Base-by-base conservation (phyloP, 2,797 vertebrate genomes). In the Microchirus variegatus region DNA sequence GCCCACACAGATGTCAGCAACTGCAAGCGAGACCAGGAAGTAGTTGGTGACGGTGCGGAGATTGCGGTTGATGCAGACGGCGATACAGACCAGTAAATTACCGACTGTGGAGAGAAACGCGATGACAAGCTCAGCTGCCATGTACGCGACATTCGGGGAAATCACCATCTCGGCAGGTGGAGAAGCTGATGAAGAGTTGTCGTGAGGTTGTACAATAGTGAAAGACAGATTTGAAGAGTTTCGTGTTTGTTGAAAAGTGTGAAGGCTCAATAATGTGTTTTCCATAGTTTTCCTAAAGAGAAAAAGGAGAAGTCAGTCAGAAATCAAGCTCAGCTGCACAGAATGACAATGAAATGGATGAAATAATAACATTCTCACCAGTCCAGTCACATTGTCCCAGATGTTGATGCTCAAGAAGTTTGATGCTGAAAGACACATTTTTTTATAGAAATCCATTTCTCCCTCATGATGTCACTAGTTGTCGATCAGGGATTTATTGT, bases 31-130 rank as follows among this genome's bases (percentile, higher is more conserved):
- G 49, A 93, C 91, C 72, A 94, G 67, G 71, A 94, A 95, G 76
- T 93, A 94, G 82, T 94, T 94, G 41, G 93, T 94, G 70, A 93
- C 90, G 0, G 93, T 93, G 70, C 89, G 89, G 0, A 94, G 58
- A 59, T 84, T 91, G 15, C 80, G 76, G 77, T 94, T 91, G 7
- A 92, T 68, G 16, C 78, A 80, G 47, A 94, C 92, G 0, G 93
- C 92, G 0, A 53, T 65, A 1, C 94, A 95, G 44, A 94, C 93
- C 58, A 93, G 44, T 13, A 87, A 31, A 38, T 94, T 94, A 3
- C 94, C 93, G 2, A 76, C 15, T 0, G 88, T 78, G n/a, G 94
- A 94, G 2, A 92, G 72, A 36, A 81, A 68, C n/a, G 94, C 93
- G 1, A 94, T 94, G 47, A 86, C 3, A 0, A 94, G 86, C 82